These are phyloP conservation scores for Misgurnus mizolepis DNA, from an alignment of 2,113 vertebrate species.

Conservation along the genomic window DNA sequence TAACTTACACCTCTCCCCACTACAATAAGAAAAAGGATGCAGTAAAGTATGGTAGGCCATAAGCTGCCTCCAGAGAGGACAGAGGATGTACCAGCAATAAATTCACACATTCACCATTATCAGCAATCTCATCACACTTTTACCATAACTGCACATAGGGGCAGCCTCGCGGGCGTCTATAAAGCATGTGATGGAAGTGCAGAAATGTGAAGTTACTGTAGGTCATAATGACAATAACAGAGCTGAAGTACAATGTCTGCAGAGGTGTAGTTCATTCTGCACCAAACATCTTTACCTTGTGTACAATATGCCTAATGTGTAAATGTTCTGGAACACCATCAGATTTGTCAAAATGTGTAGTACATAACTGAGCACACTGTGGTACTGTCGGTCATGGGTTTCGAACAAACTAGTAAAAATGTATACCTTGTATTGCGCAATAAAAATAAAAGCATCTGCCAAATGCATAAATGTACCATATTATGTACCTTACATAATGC, in stretches of 20 bases:
- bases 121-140: constrained; percentile 41
- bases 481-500: neutral
- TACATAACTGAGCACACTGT: no score
- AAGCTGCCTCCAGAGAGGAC: neutral
- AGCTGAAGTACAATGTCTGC: neutral
- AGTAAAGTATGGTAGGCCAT: constrained; percentile 12
- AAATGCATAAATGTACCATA: no score
- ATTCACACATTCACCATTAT: constrained; percentile 14
- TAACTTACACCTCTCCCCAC: constrained; percentile 8
- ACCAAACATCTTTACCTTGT: no score
- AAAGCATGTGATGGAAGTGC: constrained; percentile 20
- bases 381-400: no score
- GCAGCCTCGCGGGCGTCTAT: neutral
- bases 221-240: constrained; percentile 54
- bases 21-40: neutral
- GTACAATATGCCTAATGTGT: no score
- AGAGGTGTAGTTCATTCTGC: neutral
- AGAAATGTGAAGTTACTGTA: constrained; percentile 44
- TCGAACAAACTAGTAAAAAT: no score
- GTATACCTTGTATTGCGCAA: no score
- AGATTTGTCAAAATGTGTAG: no score
- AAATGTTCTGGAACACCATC: no score
- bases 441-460: no score
- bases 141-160: constrained; percentile 25
- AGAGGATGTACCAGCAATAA: constrained; percentile 20